Evolutionary conservation across 2,888 invertebrate species (phyloP), one percentile per base, ranked within the genome.

Genomic region (Xestia rhomboidea): DNA sequence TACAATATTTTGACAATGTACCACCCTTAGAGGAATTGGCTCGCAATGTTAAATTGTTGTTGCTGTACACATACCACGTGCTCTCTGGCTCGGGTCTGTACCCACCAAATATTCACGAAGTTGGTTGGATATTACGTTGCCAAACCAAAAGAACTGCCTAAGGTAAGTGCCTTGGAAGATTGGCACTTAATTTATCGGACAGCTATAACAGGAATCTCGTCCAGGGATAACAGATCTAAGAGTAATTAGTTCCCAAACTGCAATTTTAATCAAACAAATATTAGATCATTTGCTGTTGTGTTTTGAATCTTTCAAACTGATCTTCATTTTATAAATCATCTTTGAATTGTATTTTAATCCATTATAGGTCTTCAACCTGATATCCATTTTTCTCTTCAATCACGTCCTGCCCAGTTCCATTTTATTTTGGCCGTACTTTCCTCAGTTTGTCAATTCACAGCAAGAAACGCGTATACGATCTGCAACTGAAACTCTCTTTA

Each of bases 61-160:
- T 98, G 15, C 89, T 97, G 0, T 98, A 98, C 88, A 97, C 97
- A 34, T 97, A 97, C 88, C 97, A 96, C 74, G 94, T 97, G 0
- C 86, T 97, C 1, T 94, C 96, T 73, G 97, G 97, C 1, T 93
- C 97, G 0, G 93, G 93, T 24, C 96, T 97, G 0, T 89, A 94
- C 27, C 93, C 97, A 0, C 95, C 97, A 0, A 97, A 97, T 84
- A 93, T 97, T 0, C 95, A 97, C 34, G 97, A 97, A 93, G 96
- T 97, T 2, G 97, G 97, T 44, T 44, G 98, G 97, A 5, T 94
- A 97, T 76, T 97, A 97, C 81, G 95, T 97, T 1, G 91, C 91
- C 18, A 86, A 93, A 72, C 85, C 93, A 1, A 94, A 95, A 71
- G 90, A 94, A 38, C 80, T 98, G 44, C 94, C 97, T 0, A 67